phyloP scores from a whole-genome alignment of 2,113 vertebrate genomes.

The Corythoichthys haematopterus region DNA sequence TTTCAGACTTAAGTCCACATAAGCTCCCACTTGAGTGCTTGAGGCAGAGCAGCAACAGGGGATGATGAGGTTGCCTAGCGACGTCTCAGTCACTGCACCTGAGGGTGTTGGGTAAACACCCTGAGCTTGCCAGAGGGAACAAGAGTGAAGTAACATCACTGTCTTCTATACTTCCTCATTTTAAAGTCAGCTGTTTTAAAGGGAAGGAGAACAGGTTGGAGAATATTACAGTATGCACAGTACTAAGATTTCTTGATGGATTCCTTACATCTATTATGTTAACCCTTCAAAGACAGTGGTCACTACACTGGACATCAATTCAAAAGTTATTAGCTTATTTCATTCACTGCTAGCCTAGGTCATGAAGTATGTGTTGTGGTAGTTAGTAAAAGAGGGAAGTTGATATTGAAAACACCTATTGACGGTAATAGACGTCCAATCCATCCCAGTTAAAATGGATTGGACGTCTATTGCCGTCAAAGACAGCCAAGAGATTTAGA shows the following conservation, averaged over 20 bases:
- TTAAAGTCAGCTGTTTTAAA: slow-evolving; percentile 38
- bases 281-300: too few relatives aligned
- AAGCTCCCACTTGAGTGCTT: slow-evolving; percentile 70
- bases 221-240: too few relatives aligned
- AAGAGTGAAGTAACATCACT: slow-evolving; percentile 34
- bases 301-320: too few relatives aligned
- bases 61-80: slow-evolving; percentile 70
- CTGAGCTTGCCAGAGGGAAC: slow-evolving; percentile 51
- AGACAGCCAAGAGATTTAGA: too few relatives aligned
- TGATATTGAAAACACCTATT: too few relatives aligned
- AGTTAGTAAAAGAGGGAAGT: too few relatives aligned
- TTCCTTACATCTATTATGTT: not conserved
- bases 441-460: too few relatives aligned
- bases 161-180: slow-evolving; percentile 31
- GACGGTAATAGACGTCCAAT: too few relatives aligned
- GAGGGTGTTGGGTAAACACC: slow-evolving; percentile 69
- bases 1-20: slow-evolving; percentile 70
- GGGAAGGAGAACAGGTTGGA: not conserved
- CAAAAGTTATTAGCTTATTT: too few relatives aligned
- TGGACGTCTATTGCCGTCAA: too few relatives aligned
- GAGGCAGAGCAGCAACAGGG: slow-evolving; percentile 58
- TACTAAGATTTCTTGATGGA: not conserved
- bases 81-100: slow-evolving; percentile 61
- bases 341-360: too few relatives aligned
- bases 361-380: too few relatives aligned